Base-by-base conservation (phyloP, 2,888 invertebrate species). In the Punctoribates punctum region DNA sequence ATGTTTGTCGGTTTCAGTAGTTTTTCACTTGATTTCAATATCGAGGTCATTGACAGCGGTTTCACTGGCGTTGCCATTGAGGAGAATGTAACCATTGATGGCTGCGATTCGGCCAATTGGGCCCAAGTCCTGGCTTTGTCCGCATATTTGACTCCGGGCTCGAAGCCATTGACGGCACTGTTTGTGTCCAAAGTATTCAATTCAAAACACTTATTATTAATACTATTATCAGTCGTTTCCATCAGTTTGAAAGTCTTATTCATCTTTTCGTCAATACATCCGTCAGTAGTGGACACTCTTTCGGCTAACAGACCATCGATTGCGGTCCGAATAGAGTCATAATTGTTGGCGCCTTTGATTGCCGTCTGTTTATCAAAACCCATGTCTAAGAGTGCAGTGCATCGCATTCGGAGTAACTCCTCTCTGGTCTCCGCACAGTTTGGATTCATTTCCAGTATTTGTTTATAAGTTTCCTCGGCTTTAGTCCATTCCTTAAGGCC, bases 1-100 rank as follows among this genome's bases (percentile, higher is more conserved):
- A 78, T 34, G 51, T 78, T 78, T 23, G 78, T 78, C 48, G 78
- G 78, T 29, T 57, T 57, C n/a, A 38, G 38, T 20, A 17, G 34
- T 51, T 46, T 70, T 13, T 75, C 38, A 1, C 20, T 15, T 2
- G 34, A n/a, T 38, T 67, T 65, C 27, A 57, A 62, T 15, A 67
- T n/a, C 20, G 70, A 20, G 11, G 62, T 70, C 8, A 17, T n/a
- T 17, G 54, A n/a, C 54, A 54, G 5, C 25, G 20, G 25, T 6
- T 60, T 60, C 54, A 6, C 6, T n/a, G 13, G 13, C 20, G 9
- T 54, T 46, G 46, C 46, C 15, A 11, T 46, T 46, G 8, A 15
- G 9, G 46, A 15, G 5, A 17, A n/a, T n/a, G n/a, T 54, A 17
- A 9, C 25, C 57, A n/a, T n/a, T n/a, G 25, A 23, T 34, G 65